Evolutionary conservation across 2,888 invertebrate species (phyloP), one percentile per base, ranked within the genome.

Genomic region (Hypsopygia costalis): DNA sequence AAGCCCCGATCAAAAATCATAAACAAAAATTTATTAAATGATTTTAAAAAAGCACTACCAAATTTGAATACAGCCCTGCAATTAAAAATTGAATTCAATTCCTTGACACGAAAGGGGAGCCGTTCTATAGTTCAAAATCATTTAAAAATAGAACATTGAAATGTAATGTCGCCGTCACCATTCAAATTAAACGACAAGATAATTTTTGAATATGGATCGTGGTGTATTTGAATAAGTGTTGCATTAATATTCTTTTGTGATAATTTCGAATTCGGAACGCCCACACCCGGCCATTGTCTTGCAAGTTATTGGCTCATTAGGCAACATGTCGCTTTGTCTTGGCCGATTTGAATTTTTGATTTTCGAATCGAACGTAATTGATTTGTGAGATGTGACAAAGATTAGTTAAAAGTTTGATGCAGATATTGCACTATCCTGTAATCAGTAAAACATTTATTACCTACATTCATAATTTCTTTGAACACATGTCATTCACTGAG

Each of bases 201-300:
- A 81, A 76, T 81, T 81, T 71, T 72, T 81, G 82, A 83, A 85
- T 82, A 82, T 81, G 80, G 78, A 81, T 78, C 78, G 67, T 59
- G 69, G 66, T 71, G 56, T 83, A 86, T 88, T 86, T 87, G 87
- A 88, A 87, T 87, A 83, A 88, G 81, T 82, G 86, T 80, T 72
- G 75, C 87, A 85, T 88, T 85, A 87, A 85, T 86, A 86, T 86
- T 86, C 88, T 83, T 86, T 83, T 83, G 82, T 82, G 82, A 79
- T 85, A 81, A 85, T 83, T 81, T 79, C 61, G 78, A 79, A 77
- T 83, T 82, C 71, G 73, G 71, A 73, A 74, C 85, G 79, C 87
- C 87, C 76, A 85, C 87, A 71, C 67, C 62, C 70, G 62, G 68
- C 81, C 75, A 88, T 88, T 88, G 88, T 88, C 81, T 82, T 69